Conservation (phyloP, 1,140 invertebrate species). For the Macrosteles quadrilineatus region DNA sequence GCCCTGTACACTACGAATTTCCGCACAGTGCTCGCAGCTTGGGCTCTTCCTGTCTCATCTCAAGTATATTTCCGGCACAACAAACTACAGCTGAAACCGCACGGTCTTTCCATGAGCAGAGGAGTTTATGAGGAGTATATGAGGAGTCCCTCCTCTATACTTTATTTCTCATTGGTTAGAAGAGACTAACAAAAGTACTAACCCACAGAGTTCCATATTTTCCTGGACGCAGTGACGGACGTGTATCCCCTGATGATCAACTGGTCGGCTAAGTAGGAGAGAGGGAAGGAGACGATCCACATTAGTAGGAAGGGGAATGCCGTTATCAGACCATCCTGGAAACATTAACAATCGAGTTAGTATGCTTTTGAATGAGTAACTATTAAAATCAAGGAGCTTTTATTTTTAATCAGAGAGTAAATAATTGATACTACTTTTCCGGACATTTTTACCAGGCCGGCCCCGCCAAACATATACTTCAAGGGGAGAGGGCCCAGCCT, state of each 20-base stretch:
- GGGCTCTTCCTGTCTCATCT: too few relatives aligned
- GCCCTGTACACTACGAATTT: too few relatives aligned
- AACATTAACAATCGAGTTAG: background rate
- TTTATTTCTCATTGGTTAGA: too few relatives aligned
- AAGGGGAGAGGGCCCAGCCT: too few relatives aligned
- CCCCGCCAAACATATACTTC: too few relatives aligned
- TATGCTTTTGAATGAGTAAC: slow-evolving; percentile 1
- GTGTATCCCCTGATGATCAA: slow-evolving; percentile 46
- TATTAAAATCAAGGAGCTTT: background rate
- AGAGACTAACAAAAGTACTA: too few relatives aligned
- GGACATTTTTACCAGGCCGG: background rate
- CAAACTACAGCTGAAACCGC: too few relatives aligned
- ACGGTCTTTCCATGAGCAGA: too few relatives aligned
- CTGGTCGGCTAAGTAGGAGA: slow-evolving; percentile 50
- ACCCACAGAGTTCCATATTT: slow-evolving; percentile 56
- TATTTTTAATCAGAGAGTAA: background rate
- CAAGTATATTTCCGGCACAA: too few relatives aligned
- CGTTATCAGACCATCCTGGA: slow-evolving; percentile 73
- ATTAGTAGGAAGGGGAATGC: slow-evolving; percentile 76
- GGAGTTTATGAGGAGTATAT: too few relatives aligned
- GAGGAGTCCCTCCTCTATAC: too few relatives aligned
- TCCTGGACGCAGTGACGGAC: slow-evolving; percentile 47
- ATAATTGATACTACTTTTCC: background rate
- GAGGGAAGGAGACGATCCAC: slow-evolving; percentile 50
- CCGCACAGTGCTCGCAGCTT: too few relatives aligned